phyloP scores from a whole-genome alignment of 2,797 vertebrate species.

The Hoplostethus mediterraneus region DNA sequence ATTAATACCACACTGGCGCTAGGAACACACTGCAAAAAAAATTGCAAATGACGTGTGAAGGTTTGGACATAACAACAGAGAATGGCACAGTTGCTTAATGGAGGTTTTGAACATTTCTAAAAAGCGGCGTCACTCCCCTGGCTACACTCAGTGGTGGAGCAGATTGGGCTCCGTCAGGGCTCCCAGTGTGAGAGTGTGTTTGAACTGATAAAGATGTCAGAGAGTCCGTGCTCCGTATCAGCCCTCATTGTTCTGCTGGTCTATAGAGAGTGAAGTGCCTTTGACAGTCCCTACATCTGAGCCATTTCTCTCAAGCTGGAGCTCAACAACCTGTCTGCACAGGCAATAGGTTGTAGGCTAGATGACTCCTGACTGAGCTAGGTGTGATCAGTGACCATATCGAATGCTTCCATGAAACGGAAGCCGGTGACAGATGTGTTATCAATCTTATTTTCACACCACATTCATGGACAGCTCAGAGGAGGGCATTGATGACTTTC shows the following conservation, averaged over 20 bases:
- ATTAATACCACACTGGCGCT: neutral
- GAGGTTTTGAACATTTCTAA: slow-evolving; percentile 60
- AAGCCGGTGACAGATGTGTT: slow-evolving; percentile 16
- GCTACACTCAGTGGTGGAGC: slow-evolving; percentile 59
- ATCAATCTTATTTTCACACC: neutral
- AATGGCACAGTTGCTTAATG: slow-evolving; percentile 52
- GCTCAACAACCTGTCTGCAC: slow-evolving; percentile 19
- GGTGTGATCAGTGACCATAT: slow-evolving; percentile 23
- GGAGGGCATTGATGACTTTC: too few relatives aligned
- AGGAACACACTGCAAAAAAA: neutral
- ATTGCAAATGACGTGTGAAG: neutral
- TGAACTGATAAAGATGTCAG: slow-evolving; percentile 81
- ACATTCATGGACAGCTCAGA: neutral
- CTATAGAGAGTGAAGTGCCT: slow-evolving; percentile 58
- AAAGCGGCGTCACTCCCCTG: slow-evolving; percentile 37
- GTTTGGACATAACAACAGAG: slow-evolving; percentile 14
- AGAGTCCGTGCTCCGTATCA: slow-evolving; percentile 74
- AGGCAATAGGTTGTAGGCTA: neutral
- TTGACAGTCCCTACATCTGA: slow-evolving; percentile 54
- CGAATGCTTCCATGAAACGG: slow-evolving; percentile 10
- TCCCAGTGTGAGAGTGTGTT: slow-evolving; percentile 62
- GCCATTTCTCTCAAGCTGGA: slow-evolving; percentile 36
- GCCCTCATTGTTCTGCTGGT: slow-evolving; percentile 59
- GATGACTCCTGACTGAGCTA: slow-evolving; percentile 20
- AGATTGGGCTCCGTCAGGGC: slow-evolving; percentile 52